Evolutionary conservation across 23 tunicate genomes (phyloP), one percentile per base, ranked within the genome.

Genomic region (Botrylloides violaceus): DNA sequence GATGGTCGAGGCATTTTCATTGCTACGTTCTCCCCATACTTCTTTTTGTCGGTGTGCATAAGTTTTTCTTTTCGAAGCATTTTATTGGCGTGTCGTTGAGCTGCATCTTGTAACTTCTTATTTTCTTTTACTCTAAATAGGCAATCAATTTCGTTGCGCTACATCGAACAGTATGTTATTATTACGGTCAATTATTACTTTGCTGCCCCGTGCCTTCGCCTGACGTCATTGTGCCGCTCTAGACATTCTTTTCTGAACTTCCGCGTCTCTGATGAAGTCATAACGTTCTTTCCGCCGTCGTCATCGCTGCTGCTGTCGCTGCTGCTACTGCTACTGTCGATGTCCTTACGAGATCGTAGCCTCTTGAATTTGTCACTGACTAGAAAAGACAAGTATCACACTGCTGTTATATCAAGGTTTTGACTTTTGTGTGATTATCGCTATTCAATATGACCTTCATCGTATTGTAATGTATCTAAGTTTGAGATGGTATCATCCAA

Each of bases 51-150:
- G 49, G 81, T 76, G 66, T 80, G 95, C 32, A 66, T 55, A 19
- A 87, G 74, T 53, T 70, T 39, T 31, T 80, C 59, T 2, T 49
- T 37, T 21, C 62, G 12, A n/a, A 81, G 63, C 71, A 87, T 61
- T 27, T 80, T 75, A 25, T 81, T 79, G 26, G 95, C 95, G 79
- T 84, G 83, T 35, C 83, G 70, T 66, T 87, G 95, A 3, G 95
- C 95, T 37, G 62, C 71, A 23, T 64, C 59, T 36, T 76, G 66
- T 31, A 87, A 70, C 12, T 61, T 30, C 15, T 43, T 68, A 43
- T 56, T 68, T 19, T 28, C 27, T 9, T 63, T 63, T 4, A 63
- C 4, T 28, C 70, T 63, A 63, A 3, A 3, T 12, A 59, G 19
- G 28, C 9, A 23, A 59, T n/a, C 7, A 22, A 7, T 12, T 7